Evolutionary conservation across 2,888 invertebrate genomes (phyloP).

Genomic region (Patella caerulea): DNA sequence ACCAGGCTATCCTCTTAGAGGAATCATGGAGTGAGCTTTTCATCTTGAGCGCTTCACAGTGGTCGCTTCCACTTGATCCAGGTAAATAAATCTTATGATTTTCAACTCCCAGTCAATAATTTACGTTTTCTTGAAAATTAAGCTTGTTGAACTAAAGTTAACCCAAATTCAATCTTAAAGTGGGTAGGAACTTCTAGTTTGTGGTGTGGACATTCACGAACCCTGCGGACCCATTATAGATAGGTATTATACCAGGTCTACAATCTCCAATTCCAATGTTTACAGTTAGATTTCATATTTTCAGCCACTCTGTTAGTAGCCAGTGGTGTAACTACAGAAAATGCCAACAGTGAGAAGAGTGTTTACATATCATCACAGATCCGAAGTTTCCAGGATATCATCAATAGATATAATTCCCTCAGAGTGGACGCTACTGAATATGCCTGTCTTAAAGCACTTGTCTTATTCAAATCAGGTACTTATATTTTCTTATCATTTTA

Average conservation of each 20-base stretch:
- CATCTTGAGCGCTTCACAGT: slow-evolving; percentile 86
- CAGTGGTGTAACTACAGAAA: slow-evolving; percentile 73
- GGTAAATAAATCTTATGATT: slow-evolving; percentile 73
- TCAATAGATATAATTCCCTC: slow-evolving; percentile 78
- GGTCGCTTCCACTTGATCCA: slow-evolving; percentile 83
- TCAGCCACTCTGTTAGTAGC: slow-evolving; percentile 69
- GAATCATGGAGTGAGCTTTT: slow-evolving; percentile 89
- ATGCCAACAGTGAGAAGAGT: slow-evolving; percentile 71
- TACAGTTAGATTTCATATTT: slow-evolving; percentile 22
- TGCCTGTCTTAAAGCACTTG: slow-evolving; percentile 86
- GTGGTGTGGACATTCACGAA: no score
- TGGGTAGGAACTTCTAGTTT: no score
- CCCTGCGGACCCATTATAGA: no score
- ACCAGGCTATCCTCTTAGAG: slow-evolving; percentile 82
- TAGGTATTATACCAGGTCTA: no score
- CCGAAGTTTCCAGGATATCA: slow-evolving; percentile 76
- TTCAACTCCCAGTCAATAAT: neutral
- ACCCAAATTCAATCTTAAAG: no score
- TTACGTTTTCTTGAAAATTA: neutral
- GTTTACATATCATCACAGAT: slow-evolving; percentile 75
- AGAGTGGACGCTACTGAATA: slow-evolving; percentile 86
- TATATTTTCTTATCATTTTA: neutral
- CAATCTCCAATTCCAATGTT: no score
- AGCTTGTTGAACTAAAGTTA: no score
- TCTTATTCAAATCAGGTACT: slow-evolving; percentile 86